A percentile compares a stretch with the other conserved stretches of the same genome.
Conservation (phyloP, 2,113 vertebrate genomes). For the Tachysurus vachellii region DNA sequence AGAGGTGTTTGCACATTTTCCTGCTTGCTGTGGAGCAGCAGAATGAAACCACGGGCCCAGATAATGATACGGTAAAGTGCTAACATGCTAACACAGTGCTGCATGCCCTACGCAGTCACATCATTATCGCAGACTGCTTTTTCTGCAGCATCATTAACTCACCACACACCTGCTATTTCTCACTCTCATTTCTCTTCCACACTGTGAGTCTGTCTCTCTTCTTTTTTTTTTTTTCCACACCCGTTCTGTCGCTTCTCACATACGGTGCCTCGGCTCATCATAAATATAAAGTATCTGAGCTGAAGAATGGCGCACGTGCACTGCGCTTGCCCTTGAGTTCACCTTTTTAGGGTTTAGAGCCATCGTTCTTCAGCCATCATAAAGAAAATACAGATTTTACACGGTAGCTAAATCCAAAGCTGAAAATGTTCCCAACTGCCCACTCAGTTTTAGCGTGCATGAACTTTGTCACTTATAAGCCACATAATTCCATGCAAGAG, state of each 20-base stretch:
- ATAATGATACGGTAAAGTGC: conserved; percentile 32
- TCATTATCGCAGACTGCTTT: conserved; percentile 26
- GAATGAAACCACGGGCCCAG: background rate
- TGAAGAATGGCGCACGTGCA: background rate
- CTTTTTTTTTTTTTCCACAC: background rate
- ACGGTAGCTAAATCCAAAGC: background rate
- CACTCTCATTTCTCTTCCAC: background rate
- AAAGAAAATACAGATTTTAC: background rate
- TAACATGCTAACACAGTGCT: conserved; percentile 12
- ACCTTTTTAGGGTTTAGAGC: background rate
- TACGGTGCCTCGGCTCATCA: background rate
- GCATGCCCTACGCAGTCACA: conserved; percentile 8
- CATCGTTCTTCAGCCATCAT: background rate
- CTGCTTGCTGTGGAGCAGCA: background rate
- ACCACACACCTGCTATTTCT: conserved; percentile 42
- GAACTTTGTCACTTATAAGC: background rate
- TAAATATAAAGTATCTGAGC: background rate
- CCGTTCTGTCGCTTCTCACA: background rate
- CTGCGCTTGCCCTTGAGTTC: background rate
- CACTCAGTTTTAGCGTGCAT: background rate
- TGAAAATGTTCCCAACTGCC: background rate
- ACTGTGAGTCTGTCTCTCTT: background rate
- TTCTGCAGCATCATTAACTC: conserved; percentile 36
- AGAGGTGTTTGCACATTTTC: background rate
- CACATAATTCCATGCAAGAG: background rate